These are phyloP conservation scores for Rotaria magnacalcarata DNA, from an alignment of 2,888 invertebrate species.

Conservation along the genomic window DNA sequence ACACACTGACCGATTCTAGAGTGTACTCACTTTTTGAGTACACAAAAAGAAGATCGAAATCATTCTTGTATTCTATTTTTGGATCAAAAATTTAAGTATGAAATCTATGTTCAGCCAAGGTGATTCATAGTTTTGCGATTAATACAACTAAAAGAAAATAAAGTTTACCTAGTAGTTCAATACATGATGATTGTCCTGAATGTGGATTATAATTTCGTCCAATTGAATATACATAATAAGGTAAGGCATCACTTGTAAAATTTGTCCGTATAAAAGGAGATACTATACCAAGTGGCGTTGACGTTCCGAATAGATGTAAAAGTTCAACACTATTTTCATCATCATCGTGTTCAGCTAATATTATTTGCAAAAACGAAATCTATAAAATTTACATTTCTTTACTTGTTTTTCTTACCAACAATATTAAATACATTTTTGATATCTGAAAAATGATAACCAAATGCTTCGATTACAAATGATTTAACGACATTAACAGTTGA, in stretches of 20 bases:
- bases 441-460: constrained; percentile 6
- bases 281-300: not conserved
- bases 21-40: too few species aligned
- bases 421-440: constrained; percentile 15
- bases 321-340: constrained; percentile 28
- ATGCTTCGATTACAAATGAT: not conserved
- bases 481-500: not conserved
- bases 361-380: not conserved
- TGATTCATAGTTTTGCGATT: too few species aligned
- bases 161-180: not conserved
- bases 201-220: constrained; percentile 22
- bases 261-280: constrained; percentile 13
- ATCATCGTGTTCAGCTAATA: not conserved
- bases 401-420: not conserved
- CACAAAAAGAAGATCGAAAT: too few species aligned
- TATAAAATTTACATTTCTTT: not conserved
- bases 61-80: too few species aligned
- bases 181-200: not conserved
- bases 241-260: not conserved
- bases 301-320: not conserved
- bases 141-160: too few species aligned
- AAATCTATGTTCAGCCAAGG: too few species aligned
- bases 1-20: too few species aligned
- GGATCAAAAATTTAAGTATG: too few species aligned
- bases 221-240: not conserved